phyloP scores from a whole-genome alignment of 2,888 invertebrate genomes.

The Lymantria dispar region DNA sequence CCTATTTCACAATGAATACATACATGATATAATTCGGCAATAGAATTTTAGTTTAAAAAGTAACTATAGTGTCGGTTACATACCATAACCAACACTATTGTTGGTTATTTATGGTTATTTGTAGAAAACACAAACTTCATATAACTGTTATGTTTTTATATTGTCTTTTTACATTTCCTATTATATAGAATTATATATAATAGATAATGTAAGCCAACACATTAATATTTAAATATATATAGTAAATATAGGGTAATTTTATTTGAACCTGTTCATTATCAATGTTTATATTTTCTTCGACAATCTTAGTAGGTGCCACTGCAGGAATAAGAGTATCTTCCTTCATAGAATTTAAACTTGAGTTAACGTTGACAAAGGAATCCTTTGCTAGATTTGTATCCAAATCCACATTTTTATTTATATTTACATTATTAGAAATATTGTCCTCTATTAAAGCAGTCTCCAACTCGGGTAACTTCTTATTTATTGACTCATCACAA shows the following conservation, averaged over 20 bases:
- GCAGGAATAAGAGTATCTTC: conserved; percentile 17
- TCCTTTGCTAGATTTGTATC: conserved; percentile 24
- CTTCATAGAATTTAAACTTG: conserved; percentile 25
- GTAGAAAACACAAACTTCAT: no score
- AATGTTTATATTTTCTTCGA: conserved; percentile 47
- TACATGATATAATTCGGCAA: no score
- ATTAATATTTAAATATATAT: conserved; percentile 62
- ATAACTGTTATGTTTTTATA: conserved; percentile 49
- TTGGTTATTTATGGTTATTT: not conserved
- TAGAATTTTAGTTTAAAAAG: no score
- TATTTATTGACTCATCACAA: conserved; percentile 22
- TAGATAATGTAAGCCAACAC: conserved; percentile 64
- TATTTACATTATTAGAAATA: conserved; percentile 12
- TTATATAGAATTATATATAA: conserved; percentile 54
- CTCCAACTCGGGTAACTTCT: conserved; percentile 16
- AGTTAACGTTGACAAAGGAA: conserved; percentile 11
- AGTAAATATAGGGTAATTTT: conserved; percentile 66
- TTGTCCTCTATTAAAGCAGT: conserved; percentile 19
- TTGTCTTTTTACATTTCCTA: conserved; percentile 38
- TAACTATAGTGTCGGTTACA: no score
- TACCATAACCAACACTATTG: no score
- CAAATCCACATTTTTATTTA: conserved; percentile 21
- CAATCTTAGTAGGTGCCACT: conserved; percentile 28
- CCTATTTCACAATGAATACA: not conserved
- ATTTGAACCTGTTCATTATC: conserved; percentile 69